These are phyloP conservation scores for Gymnorhina tibicen DNA, from an alignment of 2,113 vertebrate species.

Conservation along the genomic window DNA sequence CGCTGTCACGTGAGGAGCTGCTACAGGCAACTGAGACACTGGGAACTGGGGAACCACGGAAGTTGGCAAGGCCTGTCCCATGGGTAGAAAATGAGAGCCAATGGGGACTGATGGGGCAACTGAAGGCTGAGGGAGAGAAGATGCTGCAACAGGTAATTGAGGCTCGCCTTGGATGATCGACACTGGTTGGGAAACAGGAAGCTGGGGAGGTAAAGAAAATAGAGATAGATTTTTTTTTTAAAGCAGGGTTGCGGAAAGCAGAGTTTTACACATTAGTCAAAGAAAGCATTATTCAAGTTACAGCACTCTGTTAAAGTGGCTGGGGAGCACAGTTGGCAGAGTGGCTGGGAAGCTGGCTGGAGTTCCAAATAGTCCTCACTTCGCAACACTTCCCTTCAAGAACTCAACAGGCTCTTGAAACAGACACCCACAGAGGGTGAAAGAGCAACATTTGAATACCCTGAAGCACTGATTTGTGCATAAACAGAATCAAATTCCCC, in stretches of 20 bases:
- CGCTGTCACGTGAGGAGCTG: slow-evolving; percentile 67
- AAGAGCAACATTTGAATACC: neutral
- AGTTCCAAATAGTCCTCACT: neutral
- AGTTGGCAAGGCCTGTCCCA: slow-evolving; percentile 72
- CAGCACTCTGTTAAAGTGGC: slow-evolving; percentile 31
- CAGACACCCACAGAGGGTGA: neutral
- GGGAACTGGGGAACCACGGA: slow-evolving; percentile 72
- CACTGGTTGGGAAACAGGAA: slow-evolving; percentile 79
- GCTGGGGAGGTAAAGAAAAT: slow-evolving; percentile 83
- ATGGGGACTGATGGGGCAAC: slow-evolving; percentile 70
- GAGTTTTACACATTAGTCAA: slow-evolving; percentile 70
- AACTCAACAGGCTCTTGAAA: slow-evolving; percentile 2
- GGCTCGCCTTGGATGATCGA: slow-evolving; percentile 76
- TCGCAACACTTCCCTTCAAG: neutral
- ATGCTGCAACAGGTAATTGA: slow-evolving; percentile 76
- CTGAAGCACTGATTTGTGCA: neutral
- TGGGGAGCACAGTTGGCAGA: slow-evolving; percentile 39
- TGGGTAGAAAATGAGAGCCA: slow-evolving; percentile 75
- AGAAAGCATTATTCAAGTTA: slow-evolving; percentile 59
- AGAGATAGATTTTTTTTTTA: slow-evolving; percentile 67
- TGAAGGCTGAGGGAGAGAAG: slow-evolving; percentile 68
- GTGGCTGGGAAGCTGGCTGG: slow-evolving; percentile 19
- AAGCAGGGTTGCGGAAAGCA: slow-evolving; percentile 74
- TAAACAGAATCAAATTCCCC: neutral
- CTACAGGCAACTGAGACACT: slow-evolving; percentile 70